These are phyloP conservation scores for Pachyramphus minor DNA, from an alignment of 2,113 vertebrate species.

Conservation along the genomic window DNA sequence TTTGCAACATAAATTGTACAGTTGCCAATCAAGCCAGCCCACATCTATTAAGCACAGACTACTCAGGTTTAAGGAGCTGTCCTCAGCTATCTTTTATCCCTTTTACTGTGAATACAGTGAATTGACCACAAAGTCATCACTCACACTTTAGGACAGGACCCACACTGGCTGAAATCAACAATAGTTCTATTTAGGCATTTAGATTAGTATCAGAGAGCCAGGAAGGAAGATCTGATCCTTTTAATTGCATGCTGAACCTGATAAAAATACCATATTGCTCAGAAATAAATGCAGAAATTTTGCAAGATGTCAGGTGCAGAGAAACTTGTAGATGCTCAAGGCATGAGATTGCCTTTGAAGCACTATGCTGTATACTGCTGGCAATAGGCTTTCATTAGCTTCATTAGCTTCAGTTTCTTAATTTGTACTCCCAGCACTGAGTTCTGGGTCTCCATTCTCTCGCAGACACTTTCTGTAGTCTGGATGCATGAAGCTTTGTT, in stretches of 20 bases:
- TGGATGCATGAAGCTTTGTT: not conserved
- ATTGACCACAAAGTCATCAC: not conserved
- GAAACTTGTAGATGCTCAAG: not conserved
- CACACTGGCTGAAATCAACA: not conserved
- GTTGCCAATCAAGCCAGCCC: not conserved
- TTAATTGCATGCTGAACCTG: not conserved
- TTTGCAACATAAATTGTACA: not conserved
- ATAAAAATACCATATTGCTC: not conserved
- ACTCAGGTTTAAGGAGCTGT: not conserved
- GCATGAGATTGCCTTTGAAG: not conserved
- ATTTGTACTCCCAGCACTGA: not conserved
- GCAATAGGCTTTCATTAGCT: not conserved
- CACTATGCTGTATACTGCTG: not conserved
- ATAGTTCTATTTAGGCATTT: not conserved
- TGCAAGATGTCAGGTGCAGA: not conserved
- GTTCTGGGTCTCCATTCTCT: not conserved
- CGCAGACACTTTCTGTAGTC: not conserved
- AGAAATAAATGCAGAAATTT: not conserved
- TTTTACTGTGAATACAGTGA: not conserved
- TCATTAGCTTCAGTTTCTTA: not conserved
- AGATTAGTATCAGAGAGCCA: not conserved
- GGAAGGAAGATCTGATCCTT: not conserved
- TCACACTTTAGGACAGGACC: not conserved
- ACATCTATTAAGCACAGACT: not conserved
- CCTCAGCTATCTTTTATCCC: not conserved